Evolutionary conservation across 1,140 invertebrate species (phyloP), one percentile per base, ranked within the genome.

Genomic region (Trissolcus basalis): DNA sequence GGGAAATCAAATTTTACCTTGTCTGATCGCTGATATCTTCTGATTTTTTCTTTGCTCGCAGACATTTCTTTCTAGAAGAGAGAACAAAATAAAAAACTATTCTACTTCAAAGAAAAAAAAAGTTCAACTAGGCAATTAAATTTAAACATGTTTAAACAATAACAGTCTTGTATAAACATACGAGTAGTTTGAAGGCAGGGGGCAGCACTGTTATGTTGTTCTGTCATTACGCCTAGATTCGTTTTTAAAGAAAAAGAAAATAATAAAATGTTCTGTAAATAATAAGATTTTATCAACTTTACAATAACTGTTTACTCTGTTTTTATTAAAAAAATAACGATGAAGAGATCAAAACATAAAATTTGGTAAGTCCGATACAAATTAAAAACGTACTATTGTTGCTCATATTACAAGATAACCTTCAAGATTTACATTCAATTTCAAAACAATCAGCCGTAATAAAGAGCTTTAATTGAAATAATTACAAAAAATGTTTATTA

Each of bases 341-440:
- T 67, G 63, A 53, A 67, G 43, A 49, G 13, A 50, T 50, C 63
- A 35, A 67, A 67, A 41, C 45, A 67, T 33, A 67, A 36, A 56
- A 56, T 67, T 49, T 67, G 63, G 63, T 67, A 45, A 47, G 60
- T 59, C 2, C 14, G 8, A 4, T 4, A 15, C 15, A 19, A 14
- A 27, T 27, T 27, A 8, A 16, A 19, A 48, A 0, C 19, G 7
- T 10, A 19, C 16, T 2, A 19, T 11, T 12, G 9, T 3, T 44
- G n/a, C 13, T 3, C 12, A 36, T n/a, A 47, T 35, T 1, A 47
- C 35, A 35, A 35, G 47, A 47, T 58, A 58, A 58, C 55, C 55
- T 49, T 50, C 2, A 61, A n/a, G n/a, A n/a, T 16, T 61, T 14
- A 11, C 9, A 19, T 33, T n/a, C 27, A 48, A 39, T 39, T 39